phyloP scores from a whole-genome alignment of 2,888 invertebrate species.

The Brachyptera risi region DNA sequence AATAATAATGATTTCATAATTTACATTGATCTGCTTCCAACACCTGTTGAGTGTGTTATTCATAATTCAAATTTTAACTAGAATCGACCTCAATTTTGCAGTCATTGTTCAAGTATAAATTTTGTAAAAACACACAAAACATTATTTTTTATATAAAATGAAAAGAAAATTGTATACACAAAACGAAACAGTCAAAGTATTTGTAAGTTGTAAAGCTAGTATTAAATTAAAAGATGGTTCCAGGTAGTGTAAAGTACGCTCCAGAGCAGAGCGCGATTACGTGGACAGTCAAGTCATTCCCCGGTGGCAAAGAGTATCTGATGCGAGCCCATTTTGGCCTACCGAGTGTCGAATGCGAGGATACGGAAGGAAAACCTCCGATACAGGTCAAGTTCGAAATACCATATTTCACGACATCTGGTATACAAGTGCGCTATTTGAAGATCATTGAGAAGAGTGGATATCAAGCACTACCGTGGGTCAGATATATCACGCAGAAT shows the following conservation, averaged over 20 bases:
- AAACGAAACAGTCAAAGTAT: too few relatives aligned
- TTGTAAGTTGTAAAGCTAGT: too few relatives aligned
- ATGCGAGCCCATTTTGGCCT: conserved; percentile 98
- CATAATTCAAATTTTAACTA: too few relatives aligned
- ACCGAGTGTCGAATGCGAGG: conserved; percentile 93
- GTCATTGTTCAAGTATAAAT: too few relatives aligned
- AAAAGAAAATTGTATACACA: too few relatives aligned
- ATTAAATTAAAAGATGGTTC: too few relatives aligned
- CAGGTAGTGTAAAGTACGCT: conserved; percentile 94
- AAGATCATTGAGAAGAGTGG: conserved; percentile 99
- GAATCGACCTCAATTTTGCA: too few relatives aligned
- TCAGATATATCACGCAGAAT: conserved; percentile 98
- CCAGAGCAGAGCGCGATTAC: conserved; percentile 96
- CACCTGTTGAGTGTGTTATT: too few relatives aligned
- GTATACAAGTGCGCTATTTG: conserved; percentile 92
- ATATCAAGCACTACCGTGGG: conserved; percentile 98
- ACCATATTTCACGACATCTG: conserved; percentile 97
- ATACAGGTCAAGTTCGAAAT: conserved; percentile 99
- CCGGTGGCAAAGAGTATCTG: conserved; percentile 96
- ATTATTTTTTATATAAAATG: too few relatives aligned
- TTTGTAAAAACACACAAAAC: too few relatives aligned
- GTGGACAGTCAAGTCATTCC: conserved; percentile 97
- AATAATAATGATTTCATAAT: too few relatives aligned
- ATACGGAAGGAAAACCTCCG: conserved; percentile 92
- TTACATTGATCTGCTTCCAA: too few relatives aligned